Base-by-base conservation (phyloP, 2,888 invertebrate genomes). In the Eurois occulta region DNA sequence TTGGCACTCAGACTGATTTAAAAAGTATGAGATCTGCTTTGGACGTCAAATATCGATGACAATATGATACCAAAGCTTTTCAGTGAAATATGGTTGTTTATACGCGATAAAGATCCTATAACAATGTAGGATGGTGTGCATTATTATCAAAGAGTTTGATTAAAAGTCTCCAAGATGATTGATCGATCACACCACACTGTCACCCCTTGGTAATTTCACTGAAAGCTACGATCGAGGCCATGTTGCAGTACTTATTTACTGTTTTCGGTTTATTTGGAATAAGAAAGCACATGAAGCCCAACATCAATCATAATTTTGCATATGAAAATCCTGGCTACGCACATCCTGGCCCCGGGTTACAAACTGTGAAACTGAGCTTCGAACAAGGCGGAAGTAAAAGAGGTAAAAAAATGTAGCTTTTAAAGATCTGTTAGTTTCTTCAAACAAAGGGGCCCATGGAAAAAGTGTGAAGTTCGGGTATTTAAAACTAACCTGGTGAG, bases 401-500 rank as follows among this genome's bases (percentile, higher is more conserved):
- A 58, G 16, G 16, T 2, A 11, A 58, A 58, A n/a, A 6, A 18
- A 6, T 7, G 13, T 28, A 58, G 16, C 13, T 28, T 16, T 28
- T 58, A 13, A 5, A 28, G 18, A 1, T 60, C 18, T 18, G 32
- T 32, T 60, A 60, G 10, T 35, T 60, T 35, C 32, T 21, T 32
- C 21, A 11, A 10, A 21, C 24, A 35, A 3, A 35, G 28, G 13
- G 7, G 60, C 32, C 32, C 11, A 35, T 11, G 10, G 1, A 5
- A 62, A 10, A 21, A 32, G 32, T 4, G 10, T 35, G 32, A 21
- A 21, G 32, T 60, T 10, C 1, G 10, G 21, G 35, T 35, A 41
- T n/a, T 16, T 11, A 38, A 1, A 38, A 83, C 86, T 86, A 80
- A 96, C 97, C 96, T 97, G 87, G 97, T 97, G 79, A 97, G 95